Evolutionary conservation across 2,113 vertebrate genomes (phyloP), one percentile per base, ranked within the genome.

Genomic region (Crypturellus undulatus): DNA sequence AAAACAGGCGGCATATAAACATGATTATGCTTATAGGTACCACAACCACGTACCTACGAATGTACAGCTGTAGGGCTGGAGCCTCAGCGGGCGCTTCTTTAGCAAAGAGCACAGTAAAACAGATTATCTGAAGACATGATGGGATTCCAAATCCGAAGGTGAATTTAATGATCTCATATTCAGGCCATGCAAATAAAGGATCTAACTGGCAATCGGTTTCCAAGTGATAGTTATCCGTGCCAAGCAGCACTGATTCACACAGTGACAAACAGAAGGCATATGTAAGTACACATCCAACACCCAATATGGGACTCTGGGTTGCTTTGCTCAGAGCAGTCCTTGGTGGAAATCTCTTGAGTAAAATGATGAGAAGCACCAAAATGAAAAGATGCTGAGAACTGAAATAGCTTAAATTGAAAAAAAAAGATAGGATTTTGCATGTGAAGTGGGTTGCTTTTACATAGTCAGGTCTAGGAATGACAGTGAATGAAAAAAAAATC

Each of bases 401-500:
- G 95, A 98, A 97, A 47, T 98, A 98, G 62, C 78, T 75, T 10
- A 96, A 19, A 43, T 98, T 98, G 95, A 98, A 96, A 52, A 97
- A 86, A 72, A 98, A 98, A 3, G 98, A 98, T 32, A 99, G 96
- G 0, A 95, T 2, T 0, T 96, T 98, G 15, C 98, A 99, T 9
- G 87, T 21, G 4, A 98, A 59, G 26, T 83, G 91, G 7, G 98
- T 97, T 42, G 92, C 84, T 32, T 1, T 8, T 71, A 98, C 79
- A 93, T 98, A 97, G 32, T 72, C 7, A 1, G 98, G 99, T 62
- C 98, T 97, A 3, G 90, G 40, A 56, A 97, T 93, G 2, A 94
- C 87, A 13, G 97, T 98, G n/a, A 98, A 94, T 1, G 98, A 99
- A 7, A 98, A 94, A 43, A 99, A 70, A 17, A 98, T 95, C 32